Conservation (phyloP, 92 coral and sea anemone genomes). For the Parazoanthus darwini region DNA sequence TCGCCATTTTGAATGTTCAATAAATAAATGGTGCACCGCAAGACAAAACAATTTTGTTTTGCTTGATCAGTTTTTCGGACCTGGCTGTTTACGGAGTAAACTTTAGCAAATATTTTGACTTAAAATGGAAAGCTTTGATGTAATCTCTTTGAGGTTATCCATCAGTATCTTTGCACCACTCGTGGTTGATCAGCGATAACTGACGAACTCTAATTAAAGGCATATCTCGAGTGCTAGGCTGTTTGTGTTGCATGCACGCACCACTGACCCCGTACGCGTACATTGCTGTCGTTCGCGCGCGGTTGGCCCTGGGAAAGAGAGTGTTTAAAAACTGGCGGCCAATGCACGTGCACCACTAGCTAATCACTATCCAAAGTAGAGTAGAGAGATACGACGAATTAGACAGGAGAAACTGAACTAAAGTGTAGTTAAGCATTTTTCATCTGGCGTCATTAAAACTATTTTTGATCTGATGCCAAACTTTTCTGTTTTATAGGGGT, state of each 20-base stretch:
- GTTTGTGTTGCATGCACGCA: too few species aligned
- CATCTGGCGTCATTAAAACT: too few species aligned
- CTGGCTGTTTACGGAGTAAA: neutral
- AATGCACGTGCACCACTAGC: too few species aligned
- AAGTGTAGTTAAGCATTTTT: too few species aligned
- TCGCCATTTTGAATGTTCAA: neutral
- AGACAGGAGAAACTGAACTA: too few species aligned
- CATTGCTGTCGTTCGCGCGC: neutral
- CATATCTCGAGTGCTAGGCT: neutral
- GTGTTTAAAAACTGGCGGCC: neutral
- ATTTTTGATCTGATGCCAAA: too few species aligned
- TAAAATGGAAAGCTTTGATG: conserved; percentile 13
- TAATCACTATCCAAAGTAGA: too few species aligned
- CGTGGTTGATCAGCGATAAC: neutral
- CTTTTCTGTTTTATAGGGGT: conserved; percentile 50
- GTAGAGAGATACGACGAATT: too few species aligned
- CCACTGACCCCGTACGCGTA: too few species aligned
- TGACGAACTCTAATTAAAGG: conserved; percentile 1
- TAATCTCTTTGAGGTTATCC: neutral
- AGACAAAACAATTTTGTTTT: neutral
- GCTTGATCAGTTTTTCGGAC: neutral
- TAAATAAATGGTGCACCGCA: neutral
- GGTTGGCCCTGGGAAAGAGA: too few species aligned
- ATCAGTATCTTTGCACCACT: neutral
- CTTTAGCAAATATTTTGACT: neutral